A percentile compares a stretch with the other conserved stretches of the same genome.
Conservation (phyloP, 1,140 invertebrate species). For the Drosophila repleta region DNA sequence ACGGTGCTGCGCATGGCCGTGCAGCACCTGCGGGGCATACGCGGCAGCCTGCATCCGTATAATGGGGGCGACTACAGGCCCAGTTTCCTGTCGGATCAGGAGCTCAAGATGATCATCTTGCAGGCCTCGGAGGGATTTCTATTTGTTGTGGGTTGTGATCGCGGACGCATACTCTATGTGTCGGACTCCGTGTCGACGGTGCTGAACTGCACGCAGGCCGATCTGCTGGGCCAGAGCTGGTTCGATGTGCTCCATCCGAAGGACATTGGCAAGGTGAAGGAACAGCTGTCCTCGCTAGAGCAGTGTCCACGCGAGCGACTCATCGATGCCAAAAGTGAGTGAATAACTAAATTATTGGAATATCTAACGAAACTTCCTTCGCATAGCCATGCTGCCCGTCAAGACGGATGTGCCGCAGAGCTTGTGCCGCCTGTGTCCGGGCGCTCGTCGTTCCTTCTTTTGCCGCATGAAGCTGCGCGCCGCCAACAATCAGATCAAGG, state of each 20-base stretch:
- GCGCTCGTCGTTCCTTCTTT: slow-evolving; percentile 95
- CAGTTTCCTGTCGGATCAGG: slow-evolving; percentile 94
- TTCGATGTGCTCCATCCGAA: slow-evolving; percentile 98
- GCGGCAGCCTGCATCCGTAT: slow-evolving; percentile 90
- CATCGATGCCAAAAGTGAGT: slow-evolving; percentile 95
- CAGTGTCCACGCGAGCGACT: slow-evolving; percentile 93
- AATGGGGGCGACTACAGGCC: slow-evolving; percentile 93
- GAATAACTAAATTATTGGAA: slow-evolving; percentile 56
- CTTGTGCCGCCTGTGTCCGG: slow-evolving; percentile 91
- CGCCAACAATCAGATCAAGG: slow-evolving; percentile 86
- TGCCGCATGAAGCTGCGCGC: slow-evolving; percentile 95
- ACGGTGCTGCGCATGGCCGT: slow-evolving; percentile 97
- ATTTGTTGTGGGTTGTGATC: slow-evolving; percentile 96
- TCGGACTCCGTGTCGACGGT: slow-evolving; percentile 94
- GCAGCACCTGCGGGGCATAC: slow-evolving; percentile 93
- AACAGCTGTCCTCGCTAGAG: slow-evolving; percentile 96
- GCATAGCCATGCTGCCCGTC: slow-evolving; percentile 94
- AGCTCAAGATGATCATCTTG: slow-evolving; percentile 92
- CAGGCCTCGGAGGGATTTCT: slow-evolving; percentile 96
- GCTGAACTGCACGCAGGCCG: slow-evolving; percentile 93
- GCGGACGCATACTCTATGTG: slow-evolving; percentile 95
- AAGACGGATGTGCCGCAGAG: slow-evolving; percentile 93
- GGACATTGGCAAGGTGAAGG: slow-evolving; percentile 97
- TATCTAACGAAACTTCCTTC: slow-evolving; percentile 23
- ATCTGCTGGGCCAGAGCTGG: slow-evolving; percentile 95